Conservation (phyloP, 2,888 invertebrate species). For the Xestia c-nigrum region DNA sequence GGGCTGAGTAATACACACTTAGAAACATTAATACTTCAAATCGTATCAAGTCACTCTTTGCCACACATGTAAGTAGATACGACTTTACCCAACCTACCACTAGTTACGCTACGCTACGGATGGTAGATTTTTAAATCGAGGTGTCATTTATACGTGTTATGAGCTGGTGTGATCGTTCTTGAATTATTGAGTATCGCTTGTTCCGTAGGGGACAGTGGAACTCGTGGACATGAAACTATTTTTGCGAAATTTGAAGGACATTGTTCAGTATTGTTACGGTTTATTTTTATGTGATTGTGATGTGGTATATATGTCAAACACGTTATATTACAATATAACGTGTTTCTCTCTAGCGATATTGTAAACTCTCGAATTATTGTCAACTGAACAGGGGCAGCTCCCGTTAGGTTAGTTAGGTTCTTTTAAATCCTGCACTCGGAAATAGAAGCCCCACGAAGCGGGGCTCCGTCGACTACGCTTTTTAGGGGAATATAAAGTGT, state of each 20-base stretch:
- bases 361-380: no score
- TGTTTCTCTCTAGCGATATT: no score
- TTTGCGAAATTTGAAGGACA: constrained; percentile 30
- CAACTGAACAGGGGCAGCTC: no score
- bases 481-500: no score
- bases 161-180: constrained; percentile 34
- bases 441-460: no score
- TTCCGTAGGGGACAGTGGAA: constrained; percentile 51
- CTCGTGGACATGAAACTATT: constrained; percentile 55
- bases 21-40: neutral
- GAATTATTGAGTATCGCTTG: constrained; percentile 55
- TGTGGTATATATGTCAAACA: constrained; percentile 13
- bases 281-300: constrained; percentile 15
- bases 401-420: no score
- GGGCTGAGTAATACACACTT: neutral
- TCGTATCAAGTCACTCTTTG: neutral
- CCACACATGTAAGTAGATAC: constrained; percentile 15
- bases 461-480: no score
- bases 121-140: constrained; percentile 49
- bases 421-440: no score
- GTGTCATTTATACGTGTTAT: constrained; percentile 58
- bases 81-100: constrained; percentile 19
- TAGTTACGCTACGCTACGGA: constrained; percentile 23
- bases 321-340: no score
- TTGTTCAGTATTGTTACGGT: constrained; percentile 40